These are phyloP conservation scores for Tribolium madens DNA, from an alignment of 1,140 invertebrate genomes.

Conservation along the genomic window DNA sequence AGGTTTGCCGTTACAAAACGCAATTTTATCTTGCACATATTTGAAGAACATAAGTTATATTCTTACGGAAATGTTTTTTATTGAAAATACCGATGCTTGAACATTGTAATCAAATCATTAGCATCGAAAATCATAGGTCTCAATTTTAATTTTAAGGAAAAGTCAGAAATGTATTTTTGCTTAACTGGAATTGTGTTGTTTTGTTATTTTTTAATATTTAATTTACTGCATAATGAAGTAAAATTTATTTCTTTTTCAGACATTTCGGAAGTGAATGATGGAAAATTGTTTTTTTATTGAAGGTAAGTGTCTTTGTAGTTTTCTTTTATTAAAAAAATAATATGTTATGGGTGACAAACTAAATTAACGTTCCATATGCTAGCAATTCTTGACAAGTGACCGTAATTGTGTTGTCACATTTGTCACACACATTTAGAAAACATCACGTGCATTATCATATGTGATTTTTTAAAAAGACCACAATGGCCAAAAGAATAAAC, in stretches of 20 bases:
- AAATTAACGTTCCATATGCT: neutral
- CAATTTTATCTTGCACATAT: neutral
- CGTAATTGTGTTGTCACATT: neutral
- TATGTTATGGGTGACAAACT: neutral
- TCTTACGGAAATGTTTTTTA: neutral
- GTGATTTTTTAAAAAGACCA: neutral
- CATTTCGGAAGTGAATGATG: slow-evolving; percentile 28
- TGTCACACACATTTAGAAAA: neutral
- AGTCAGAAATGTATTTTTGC: neutral
- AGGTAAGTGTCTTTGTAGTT: slow-evolving; percentile 38
- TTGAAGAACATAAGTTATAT: neutral
- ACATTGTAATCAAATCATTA: neutral
- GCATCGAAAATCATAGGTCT: neutral
- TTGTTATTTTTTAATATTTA: slow-evolving; percentile 1
- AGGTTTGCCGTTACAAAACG: neutral
- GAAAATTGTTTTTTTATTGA: slow-evolving; percentile 18
- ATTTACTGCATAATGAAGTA: neutral
- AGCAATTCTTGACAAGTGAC: too few species aligned
- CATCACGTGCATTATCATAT: neutral
- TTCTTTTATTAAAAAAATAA: neutral
- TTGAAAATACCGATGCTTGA: neutral
- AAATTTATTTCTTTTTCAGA: slow-evolving; percentile 40
- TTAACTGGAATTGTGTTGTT: neutral
- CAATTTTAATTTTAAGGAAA: neutral
- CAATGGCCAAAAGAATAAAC: neutral